Conservation (phyloP, 1,140 invertebrate species). For the Bombus huntii region DNA sequence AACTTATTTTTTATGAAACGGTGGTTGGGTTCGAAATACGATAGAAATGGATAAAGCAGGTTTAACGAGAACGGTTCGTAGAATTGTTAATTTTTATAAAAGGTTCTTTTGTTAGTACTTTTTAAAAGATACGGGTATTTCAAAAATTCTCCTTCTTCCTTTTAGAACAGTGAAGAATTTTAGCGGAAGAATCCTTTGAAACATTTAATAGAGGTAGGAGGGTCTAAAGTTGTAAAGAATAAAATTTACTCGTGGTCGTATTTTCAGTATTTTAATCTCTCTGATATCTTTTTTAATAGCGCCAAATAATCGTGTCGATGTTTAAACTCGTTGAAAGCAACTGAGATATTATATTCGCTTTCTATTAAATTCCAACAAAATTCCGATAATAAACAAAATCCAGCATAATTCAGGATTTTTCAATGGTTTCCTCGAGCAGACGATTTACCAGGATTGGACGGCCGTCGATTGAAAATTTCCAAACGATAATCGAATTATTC, state of each 20-base stretch:
- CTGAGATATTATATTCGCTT: not conserved
- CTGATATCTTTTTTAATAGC: too few relatives aligned
- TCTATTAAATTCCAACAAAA: not conserved
- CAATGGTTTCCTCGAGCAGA: not conserved
- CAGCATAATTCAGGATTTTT: not conserved
- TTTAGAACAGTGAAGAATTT: not conserved
- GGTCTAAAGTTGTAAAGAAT: too few relatives aligned
- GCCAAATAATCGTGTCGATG: too few relatives aligned
- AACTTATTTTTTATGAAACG: not conserved
- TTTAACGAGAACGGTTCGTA: too few relatives aligned
- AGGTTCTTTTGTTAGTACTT: too few relatives aligned
- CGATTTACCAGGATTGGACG: not conserved
- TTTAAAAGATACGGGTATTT: too few relatives aligned
- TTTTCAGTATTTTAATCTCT: too few relatives aligned
- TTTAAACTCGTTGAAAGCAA: not conserved
- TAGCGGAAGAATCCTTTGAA: too few relatives aligned
- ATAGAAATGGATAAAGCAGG: not conserved
- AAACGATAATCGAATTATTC: conserved; percentile 34
- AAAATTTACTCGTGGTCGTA: too few relatives aligned
- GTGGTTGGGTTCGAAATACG: too few relatives aligned
- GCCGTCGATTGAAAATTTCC: conserved; percentile 22
- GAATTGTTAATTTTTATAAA: too few relatives aligned
- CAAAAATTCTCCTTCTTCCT: not conserved
- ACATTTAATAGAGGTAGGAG: too few relatives aligned
- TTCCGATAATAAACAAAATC: not conserved